Conservation (phyloP, 37 sponge, comb jelly and placozoan species). For the Halisarca cf. caerulea region DNA sequence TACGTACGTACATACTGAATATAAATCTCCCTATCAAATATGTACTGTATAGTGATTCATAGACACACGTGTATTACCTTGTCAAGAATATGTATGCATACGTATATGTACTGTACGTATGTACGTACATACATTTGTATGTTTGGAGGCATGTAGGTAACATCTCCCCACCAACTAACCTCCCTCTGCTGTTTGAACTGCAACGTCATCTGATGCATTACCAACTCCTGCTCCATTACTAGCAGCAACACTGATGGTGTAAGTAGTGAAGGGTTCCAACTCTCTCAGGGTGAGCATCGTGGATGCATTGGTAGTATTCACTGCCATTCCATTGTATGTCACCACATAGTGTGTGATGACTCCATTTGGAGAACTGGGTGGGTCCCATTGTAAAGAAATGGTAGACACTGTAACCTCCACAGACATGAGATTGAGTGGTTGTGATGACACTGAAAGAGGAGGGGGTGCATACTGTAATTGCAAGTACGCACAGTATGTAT, state of each 20-base stretch:
- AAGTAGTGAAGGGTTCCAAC: neutral
- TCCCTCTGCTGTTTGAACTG: neutral
- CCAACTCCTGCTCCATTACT: neutral
- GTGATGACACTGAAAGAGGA: conserved; percentile 15
- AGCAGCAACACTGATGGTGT: neutral
- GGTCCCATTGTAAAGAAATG: neutral
- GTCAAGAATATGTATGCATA: too few species aligned
- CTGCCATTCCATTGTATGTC: neutral
- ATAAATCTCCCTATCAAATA: too few species aligned
- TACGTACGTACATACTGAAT: too few species aligned
- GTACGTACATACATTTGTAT: too few species aligned
- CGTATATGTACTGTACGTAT: too few species aligned
- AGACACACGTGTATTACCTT: too few species aligned
- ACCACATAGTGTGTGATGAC: neutral
- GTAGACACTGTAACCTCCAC: neutral
- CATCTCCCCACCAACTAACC: too few species aligned
- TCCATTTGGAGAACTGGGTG: neutral
- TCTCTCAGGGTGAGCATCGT: neutral
- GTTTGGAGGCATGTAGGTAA: too few species aligned
- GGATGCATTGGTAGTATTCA: neutral
- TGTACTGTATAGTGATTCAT: too few species aligned
- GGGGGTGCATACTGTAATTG: too few species aligned
- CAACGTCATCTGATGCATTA: neutral
- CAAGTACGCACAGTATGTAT: neutral
- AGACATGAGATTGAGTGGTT: neutral